These are phyloP conservation scores for Desmophyllum pertusum DNA, from an alignment of 92 coral and sea anemone species.

Conservation along the genomic window DNA sequence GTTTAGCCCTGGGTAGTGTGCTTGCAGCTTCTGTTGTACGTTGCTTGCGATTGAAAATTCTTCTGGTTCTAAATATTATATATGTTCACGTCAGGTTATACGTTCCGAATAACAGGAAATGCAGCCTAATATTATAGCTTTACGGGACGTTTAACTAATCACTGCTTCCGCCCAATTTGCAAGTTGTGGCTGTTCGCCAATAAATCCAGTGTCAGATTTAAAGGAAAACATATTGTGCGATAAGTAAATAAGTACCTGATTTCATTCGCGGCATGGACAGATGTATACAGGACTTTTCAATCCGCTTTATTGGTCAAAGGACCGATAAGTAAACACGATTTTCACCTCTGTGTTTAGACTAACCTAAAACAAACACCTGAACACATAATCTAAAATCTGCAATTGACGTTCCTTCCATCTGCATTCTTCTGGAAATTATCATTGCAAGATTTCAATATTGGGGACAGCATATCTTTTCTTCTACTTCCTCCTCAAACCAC, in stretches of 20 bases:
- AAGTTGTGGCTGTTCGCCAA: background rate
- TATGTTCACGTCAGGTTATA: background rate
- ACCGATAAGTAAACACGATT: conserved; percentile 4
- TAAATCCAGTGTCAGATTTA: background rate
- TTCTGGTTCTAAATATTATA: background rate
- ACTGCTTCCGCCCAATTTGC: conserved; percentile 17
- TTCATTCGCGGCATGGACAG: background rate
- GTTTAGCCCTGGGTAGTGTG: background rate
- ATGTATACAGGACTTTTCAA: background rate
- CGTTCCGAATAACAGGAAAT: conserved; percentile 1
- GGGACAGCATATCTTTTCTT: background rate
- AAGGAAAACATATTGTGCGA: background rate
- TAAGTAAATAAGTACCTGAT: too few species aligned
- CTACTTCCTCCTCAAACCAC: background rate
- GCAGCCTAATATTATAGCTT: background rate
- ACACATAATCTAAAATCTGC: background rate
- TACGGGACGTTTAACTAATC: background rate
- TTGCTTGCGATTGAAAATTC: background rate
- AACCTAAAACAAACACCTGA: background rate
- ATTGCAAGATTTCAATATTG: background rate
- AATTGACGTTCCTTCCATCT: background rate
- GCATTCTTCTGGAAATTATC: background rate
- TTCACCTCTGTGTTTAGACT: background rate
- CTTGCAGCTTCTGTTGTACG: background rate
- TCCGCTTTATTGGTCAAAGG: background rate